Conservation (phyloP, 2,797 vertebrate genomes). For the Hipposideros larvatus region DNA sequence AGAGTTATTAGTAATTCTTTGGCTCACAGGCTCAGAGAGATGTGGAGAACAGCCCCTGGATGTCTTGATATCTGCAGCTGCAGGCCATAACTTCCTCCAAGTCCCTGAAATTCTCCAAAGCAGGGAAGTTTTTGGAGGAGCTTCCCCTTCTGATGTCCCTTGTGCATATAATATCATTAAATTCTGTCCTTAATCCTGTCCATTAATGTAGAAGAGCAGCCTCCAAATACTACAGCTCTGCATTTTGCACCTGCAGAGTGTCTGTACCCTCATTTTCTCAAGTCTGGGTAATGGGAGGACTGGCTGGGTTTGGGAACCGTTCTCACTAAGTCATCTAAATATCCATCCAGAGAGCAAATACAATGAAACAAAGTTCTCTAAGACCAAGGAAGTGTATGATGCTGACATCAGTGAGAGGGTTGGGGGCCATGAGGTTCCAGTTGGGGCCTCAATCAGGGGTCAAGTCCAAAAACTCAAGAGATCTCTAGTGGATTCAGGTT, state of each 20-base stretch:
- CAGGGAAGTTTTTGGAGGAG: background rate
- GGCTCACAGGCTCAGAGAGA: background rate
- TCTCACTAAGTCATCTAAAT: background rate
- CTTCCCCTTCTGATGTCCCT: background rate
- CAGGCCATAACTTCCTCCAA: background rate
- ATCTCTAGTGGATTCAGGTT: background rate
- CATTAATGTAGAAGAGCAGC: background rate
- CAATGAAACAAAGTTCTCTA: background rate
- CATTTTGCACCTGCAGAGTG: background rate
- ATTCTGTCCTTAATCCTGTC: background rate
- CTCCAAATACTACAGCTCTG: background rate
- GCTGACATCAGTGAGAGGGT: rapidly evolving
- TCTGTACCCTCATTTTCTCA: background rate
- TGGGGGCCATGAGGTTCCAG: background rate
- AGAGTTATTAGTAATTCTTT: background rate
- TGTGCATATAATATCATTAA: background rate
- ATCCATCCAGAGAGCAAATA: background rate
- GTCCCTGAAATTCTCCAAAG: background rate
- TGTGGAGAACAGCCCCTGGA: background rate
- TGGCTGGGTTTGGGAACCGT: background rate
- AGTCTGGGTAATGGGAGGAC: background rate
- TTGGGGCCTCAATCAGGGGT: background rate
- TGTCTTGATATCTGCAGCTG: rapidly evolving
- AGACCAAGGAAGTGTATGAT: background rate
- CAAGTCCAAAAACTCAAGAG: background rate